These are phyloP conservation scores for Agapostemon virescens DNA, from an alignment of 2,888 invertebrate genomes.

Conservation along the genomic window DNA sequence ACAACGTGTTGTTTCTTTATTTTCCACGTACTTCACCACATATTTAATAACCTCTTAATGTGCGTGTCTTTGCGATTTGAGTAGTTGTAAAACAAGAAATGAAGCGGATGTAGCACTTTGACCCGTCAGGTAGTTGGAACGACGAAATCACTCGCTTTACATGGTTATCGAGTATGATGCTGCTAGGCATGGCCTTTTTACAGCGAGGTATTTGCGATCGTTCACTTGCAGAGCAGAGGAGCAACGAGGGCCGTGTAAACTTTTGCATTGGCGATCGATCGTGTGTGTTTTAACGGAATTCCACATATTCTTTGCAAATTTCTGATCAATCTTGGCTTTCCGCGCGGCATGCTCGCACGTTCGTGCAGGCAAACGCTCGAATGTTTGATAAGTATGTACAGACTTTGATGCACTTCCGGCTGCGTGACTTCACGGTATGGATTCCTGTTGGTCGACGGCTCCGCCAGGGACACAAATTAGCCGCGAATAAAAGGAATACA, in stretches of 20 bases:
- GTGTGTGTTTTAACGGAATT: slow-evolving; percentile 20
- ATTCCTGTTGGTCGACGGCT: slow-evolving; percentile 28
- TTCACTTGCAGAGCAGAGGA: background rate
- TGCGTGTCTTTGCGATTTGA: background rate
- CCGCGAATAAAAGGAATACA: slow-evolving; percentile 24
- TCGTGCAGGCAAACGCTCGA: slow-evolving; percentile 40
- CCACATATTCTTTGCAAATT: slow-evolving; percentile 21
- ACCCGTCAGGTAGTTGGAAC: background rate
- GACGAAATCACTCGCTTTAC: background rate
- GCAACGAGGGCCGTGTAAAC: background rate
- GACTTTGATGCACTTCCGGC: slow-evolving; percentile 53
- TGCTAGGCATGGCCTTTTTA: background rate
- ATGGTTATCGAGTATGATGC: background rate
- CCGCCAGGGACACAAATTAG: slow-evolving; percentile 40
- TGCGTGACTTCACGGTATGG: slow-evolving; percentile 54
- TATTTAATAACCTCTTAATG: slow-evolving; percentile 3
- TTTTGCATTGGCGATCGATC: background rate
- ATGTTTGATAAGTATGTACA: slow-evolving; percentile 48
- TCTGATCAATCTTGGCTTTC: slow-evolving; percentile 28
- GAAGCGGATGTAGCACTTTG: background rate
- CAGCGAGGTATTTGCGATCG: background rate
- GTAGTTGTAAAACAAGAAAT: background rate
- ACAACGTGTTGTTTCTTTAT: too few species aligned
- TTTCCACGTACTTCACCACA: too few species aligned
- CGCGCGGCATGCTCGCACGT: slow-evolving; percentile 15